These are phyloP conservation scores for Isaurus tuberculatus DNA, from an alignment of 92 coral and sea anemone species.

Conservation along the genomic window DNA sequence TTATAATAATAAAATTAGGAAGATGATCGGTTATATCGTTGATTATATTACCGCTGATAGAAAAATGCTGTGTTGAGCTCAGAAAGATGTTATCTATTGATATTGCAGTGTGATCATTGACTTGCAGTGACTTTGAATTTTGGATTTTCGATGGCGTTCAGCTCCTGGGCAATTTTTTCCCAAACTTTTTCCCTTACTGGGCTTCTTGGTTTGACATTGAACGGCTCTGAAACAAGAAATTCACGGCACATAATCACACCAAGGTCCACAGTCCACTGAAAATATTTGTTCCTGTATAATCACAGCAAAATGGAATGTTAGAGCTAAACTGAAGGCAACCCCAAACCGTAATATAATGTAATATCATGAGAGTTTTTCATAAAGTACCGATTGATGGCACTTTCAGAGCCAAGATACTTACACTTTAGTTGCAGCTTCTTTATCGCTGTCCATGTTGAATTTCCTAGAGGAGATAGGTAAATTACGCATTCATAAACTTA, in stretches of 20 bases:
- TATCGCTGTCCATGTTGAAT: conserved; percentile 15
- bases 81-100: no score
- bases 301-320: conserved; percentile 39
- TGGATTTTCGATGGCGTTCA: background rate
- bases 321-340: conserved; percentile 21
- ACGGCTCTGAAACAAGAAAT: conserved; percentile 42
- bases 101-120: no score
- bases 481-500: background rate
- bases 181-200: background rate
- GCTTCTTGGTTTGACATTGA: conserved; percentile 30
- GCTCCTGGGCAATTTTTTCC: background rate
- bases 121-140: background rate
- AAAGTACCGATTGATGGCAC: conserved; percentile 42
- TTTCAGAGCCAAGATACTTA: conserved; percentile 29
- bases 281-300: conserved; percentile 46
- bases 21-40: no score
- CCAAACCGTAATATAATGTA: conserved; percentile 1
- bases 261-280: conserved; percentile 40
- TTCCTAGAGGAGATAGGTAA: background rate
- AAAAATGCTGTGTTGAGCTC: no score
- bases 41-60: no score
- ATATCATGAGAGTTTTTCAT: background rate
- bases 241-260: conserved; percentile 39
- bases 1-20: no score
- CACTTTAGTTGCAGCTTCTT: conserved; percentile 40